Conservation (phyloP, 1,140 invertebrate species). For the Lasaia peninsularis region DNA sequence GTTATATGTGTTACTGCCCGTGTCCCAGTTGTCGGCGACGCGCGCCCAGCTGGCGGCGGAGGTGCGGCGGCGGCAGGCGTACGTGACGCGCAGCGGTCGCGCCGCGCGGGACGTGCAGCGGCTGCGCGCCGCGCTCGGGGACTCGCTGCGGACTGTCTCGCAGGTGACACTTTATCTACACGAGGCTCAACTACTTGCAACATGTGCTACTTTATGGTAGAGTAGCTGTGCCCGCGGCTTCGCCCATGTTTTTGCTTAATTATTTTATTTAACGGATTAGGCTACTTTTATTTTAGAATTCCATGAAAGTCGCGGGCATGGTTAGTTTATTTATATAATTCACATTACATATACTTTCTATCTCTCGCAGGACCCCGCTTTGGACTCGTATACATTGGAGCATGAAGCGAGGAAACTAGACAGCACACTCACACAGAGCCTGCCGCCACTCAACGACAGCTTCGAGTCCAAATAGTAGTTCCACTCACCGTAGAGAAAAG, state of each 20-base stretch:
- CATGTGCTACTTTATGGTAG: too few relatives aligned
- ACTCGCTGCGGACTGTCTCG: slow-evolving; percentile 87
- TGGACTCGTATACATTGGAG: slow-evolving; percentile 89
- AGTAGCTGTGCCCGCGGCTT: too few relatives aligned
- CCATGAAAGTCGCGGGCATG: too few relatives aligned
- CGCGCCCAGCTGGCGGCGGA: slow-evolving; percentile 91
- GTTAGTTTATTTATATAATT: too few relatives aligned
- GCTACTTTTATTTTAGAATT: too few relatives aligned
- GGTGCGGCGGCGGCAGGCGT: slow-evolving; percentile 90
- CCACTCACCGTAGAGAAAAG: not conserved
- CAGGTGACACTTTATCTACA: slow-evolving; percentile 34
- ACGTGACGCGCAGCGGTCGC: slow-evolving; percentile 87
- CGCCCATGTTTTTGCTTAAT: too few relatives aligned
- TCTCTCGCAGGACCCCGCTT: slow-evolving; percentile 80
- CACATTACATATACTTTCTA: too few relatives aligned
- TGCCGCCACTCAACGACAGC: slow-evolving; percentile 78
- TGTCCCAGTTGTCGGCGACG: slow-evolving; percentile 80
- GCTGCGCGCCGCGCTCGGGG: slow-evolving; percentile 88
- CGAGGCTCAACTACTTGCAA: too few relatives aligned
- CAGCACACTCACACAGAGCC: slow-evolving; percentile 80
- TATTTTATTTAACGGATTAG: too few relatives aligned
- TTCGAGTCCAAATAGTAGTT: slow-evolving; percentile 45
- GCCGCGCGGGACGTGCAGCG: slow-evolving; percentile 92
- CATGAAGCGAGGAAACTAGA: slow-evolving; percentile 91
- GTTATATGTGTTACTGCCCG: too few relatives aligned